Conservation (phyloP, 2,113 vertebrate genomes). For the Morone saxatilis region DNA sequence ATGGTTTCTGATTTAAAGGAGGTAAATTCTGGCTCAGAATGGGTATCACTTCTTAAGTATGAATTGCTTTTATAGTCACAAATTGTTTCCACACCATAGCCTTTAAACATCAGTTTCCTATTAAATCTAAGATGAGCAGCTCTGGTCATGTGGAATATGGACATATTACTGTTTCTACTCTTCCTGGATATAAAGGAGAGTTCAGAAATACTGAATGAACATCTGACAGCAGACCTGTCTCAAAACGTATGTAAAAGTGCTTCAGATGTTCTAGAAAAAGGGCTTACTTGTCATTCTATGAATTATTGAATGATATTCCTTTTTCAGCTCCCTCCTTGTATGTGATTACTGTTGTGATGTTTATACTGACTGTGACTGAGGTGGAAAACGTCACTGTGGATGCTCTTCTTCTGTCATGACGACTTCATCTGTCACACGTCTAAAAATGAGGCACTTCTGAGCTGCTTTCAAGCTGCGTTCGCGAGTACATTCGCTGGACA, state of each 20-base stretch:
- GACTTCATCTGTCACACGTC: slow-evolving; percentile 23
- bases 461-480: slow-evolving; percentile 1
- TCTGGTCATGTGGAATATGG: neutral
- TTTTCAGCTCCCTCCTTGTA: neutral
- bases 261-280: neutral
- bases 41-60: neutral
- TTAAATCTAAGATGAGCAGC: neutral
- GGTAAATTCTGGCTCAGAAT: neutral
- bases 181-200: neutral
- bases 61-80: neutral
- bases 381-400: neutral
- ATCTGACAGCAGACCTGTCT: neutral
- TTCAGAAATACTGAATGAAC: slow-evolving; percentile 31
- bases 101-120: neutral
- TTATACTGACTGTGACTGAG: neutral
- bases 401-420: neutral
- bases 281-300: slow-evolving; percentile 10
- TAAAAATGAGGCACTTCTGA: neutral
- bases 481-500: neutral
- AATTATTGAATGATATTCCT: slow-evolving; percentile 34
- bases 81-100: neutral
- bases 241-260: neutral
- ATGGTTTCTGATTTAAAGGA: neutral
- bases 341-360: slow-evolving; percentile 1
- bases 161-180: neutral